Base-by-base conservation (phyloP, 2,888 invertebrate species). In the Campoletis raptor region DNA sequence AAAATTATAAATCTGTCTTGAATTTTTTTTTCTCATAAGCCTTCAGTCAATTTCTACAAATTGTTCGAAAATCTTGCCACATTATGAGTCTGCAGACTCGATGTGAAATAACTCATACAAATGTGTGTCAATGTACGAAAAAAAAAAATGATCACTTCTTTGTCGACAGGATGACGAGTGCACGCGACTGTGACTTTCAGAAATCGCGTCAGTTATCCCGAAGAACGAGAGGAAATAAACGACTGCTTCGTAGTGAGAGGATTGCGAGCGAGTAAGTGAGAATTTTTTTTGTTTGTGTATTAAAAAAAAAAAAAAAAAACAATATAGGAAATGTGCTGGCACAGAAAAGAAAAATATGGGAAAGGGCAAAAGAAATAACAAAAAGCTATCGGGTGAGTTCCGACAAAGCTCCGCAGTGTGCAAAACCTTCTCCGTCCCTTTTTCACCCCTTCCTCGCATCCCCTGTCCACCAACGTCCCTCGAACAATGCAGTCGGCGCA, bases 401-500 rank as follows among this genome's bases (percentile, higher is more conserved):
- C 72, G 83, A 91, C 91, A 92, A 92, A 92, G 90, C 89, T 87
- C 79, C n/a, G 84, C 81, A 82, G 70, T 80, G 72, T 86, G 74
- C 73, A 66, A 74, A 78, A 83, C 79, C 79, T 82, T 87, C 48
- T 54, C 54, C 66, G 54, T 52, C 52, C 57, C 83, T 61, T 81
- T 86, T 85, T 61, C 83, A 57, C 81, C 86, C 84, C 83, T 77
- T 80, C 81, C 80, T 84, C 73, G 61, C 81, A 78, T 87, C 82
- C 81, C 70, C 85, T 82, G 81, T 87, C 82, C 85, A 82, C 79
- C 82, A 79, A 21, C 87, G 85, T 81, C 77, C 67, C 90, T 91
- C 89, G 92, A 93, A 94, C 93, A 94, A 94, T 93, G 91, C 92
- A 89, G 90, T 88, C 91, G 91, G 91, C 90, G 91, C 90, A 91